Conservation (phyloP, 2,797 vertebrate genomes). For the Crax fasciolata region DNA sequence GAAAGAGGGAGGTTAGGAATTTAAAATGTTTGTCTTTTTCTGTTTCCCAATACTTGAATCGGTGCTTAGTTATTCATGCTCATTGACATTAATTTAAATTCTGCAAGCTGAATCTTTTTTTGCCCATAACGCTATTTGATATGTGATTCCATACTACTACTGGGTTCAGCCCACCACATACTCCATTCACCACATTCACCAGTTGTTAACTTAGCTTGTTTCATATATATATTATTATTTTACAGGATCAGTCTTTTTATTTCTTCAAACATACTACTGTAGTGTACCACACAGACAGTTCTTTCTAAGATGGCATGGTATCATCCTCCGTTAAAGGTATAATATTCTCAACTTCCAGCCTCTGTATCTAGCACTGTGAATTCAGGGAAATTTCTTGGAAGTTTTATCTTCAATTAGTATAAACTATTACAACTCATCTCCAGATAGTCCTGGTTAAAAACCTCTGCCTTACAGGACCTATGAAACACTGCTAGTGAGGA, state of each 20-base stretch:
- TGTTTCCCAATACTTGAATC: not conserved
- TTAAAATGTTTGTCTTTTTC: not conserved
- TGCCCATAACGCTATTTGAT: not conserved
- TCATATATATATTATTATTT: not conserved
- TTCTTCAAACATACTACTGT: not conserved
- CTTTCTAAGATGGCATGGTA: not conserved
- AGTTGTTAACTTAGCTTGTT: not conserved
- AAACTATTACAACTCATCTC: not conserved
- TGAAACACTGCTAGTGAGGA: not conserved
- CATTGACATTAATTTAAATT: not conserved
- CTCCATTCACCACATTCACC: not conserved
- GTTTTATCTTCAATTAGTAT: not conserved
- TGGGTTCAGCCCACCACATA: not conserved
- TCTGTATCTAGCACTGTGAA: not conserved
- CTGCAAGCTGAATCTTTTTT: not conserved
- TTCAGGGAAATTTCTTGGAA: not conserved
- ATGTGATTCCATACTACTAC: not conserved
- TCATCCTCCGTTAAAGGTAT: not conserved
- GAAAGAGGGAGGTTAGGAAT: not conserved
- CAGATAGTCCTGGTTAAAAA: rapidly evolving
- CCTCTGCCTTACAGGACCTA: not conserved
- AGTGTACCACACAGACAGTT: not conserved
- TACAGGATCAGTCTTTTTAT: not conserved
- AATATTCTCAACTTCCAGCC: not conserved
- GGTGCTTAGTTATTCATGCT: not conserved